Conservation (phyloP, 2,888 invertebrate species). For the Capitulum mitella region DNA sequence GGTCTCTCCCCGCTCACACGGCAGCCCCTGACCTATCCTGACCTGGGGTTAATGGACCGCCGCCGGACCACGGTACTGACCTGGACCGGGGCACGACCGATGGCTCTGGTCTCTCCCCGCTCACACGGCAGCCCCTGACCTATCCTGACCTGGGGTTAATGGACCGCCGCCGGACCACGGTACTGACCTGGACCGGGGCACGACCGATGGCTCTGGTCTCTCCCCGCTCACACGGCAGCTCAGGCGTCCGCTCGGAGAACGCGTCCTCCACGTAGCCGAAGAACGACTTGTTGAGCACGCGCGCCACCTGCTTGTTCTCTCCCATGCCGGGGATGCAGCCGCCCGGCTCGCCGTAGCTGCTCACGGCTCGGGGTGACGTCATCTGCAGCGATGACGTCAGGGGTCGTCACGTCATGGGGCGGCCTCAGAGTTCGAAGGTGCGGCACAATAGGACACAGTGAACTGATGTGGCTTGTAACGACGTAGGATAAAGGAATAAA, state of each 20-base stretch:
- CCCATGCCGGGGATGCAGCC: slow-evolving; percentile 39
- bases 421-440: too few relatives aligned
- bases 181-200: background rate
- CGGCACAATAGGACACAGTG: too few relatives aligned
- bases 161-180: too few relatives aligned
- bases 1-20: slow-evolving; percentile 35
- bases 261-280: slow-evolving; percentile 41
- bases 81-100: background rate
- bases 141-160: too few relatives aligned
- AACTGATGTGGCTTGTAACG: too few relatives aligned
- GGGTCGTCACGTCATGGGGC: too few relatives aligned
- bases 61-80: background rate
- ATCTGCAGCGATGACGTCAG: background rate
- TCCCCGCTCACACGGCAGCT: slow-evolving; percentile 38
- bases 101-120: slow-evolving; percentile 25
- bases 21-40: slow-evolving; percentile 36
- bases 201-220: slow-evolving; percentile 19
- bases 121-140: slow-evolving; percentile 39
- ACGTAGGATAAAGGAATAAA: too few relatives aligned
- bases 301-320: slow-evolving; percentile 38
- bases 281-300: slow-evolving; percentile 39
- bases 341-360: slow-evolving; percentile 29
- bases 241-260: slow-evolving; percentile 38
- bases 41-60: too few relatives aligned
- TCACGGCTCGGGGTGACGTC: background rate